Percentiles rank a stretch among this genome's conserved stretches.
These are phyloP conservation scores for Anomalospiza imberbis DNA, from an alignment of 2,797 vertebrate genomes.

Conservation along the genomic window DNA sequence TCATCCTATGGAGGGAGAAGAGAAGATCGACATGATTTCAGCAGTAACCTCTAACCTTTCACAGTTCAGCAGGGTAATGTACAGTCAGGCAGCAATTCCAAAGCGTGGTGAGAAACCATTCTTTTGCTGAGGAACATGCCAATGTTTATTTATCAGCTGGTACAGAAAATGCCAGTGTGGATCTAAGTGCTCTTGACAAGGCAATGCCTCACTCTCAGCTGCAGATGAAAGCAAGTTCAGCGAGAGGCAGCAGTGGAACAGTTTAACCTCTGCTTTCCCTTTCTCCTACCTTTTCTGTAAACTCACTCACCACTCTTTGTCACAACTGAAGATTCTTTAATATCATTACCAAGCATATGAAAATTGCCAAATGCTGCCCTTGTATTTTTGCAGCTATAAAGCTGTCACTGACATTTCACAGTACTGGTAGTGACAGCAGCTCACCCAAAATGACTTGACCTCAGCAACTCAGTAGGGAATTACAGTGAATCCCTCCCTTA, in stretches of 20 bases:
- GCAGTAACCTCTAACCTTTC: background rate
- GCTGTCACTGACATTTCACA: background rate
- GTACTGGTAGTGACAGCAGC: background rate
- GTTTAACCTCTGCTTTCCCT: background rate
- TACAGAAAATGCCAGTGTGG: background rate
- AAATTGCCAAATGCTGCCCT: background rate
- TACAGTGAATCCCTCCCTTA: background rate
- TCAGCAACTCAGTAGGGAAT: background rate
- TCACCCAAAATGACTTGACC: background rate
- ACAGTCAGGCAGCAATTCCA: background rate
- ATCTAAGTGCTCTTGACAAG: background rate
- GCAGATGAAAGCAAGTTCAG: background rate
- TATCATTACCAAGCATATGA: background rate
- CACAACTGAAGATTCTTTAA: background rate
- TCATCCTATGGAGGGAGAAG: constrained; percentile 76
- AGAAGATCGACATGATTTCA: background rate
- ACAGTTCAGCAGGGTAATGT: background rate
- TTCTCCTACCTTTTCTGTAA: background rate
- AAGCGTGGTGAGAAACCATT: background rate
- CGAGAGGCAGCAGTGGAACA: background rate
- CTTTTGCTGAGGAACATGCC: background rate
- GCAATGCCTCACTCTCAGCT: background rate
- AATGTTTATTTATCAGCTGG: background rate
- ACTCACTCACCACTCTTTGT: background rate
- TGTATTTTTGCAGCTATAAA: background rate